A percentile compares a stretch with the other conserved stretches of the same genome.
Conservation (phyloP, 2,113 vertebrate species). For the Lagopus muta region DNA sequence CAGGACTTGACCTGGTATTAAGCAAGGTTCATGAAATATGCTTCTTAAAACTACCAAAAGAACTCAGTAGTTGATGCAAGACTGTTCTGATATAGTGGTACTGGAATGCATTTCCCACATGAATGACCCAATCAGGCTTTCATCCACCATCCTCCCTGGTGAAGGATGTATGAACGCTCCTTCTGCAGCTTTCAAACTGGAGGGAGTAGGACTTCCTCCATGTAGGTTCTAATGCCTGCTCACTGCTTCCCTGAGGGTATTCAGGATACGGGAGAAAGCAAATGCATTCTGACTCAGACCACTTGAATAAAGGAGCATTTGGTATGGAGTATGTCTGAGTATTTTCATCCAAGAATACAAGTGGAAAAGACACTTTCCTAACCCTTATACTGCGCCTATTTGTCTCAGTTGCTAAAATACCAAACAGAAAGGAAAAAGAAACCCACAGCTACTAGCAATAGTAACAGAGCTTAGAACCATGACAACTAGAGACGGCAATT, state of each 20-base stretch:
- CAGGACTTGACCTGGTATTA: background rate
- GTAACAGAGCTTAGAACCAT: background rate
- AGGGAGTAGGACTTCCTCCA: background rate
- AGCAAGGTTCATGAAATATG: background rate
- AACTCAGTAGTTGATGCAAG: background rate
- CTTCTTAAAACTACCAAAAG: background rate
- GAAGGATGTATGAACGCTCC: background rate
- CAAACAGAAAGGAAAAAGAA: background rate
- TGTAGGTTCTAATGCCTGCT: fast-evolving
- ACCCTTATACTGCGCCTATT: background rate
- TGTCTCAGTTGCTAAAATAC: background rate
- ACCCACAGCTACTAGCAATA: background rate
- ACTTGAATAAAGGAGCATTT: background rate
- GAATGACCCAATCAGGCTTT: background rate
- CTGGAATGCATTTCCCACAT: background rate
- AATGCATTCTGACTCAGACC: background rate
- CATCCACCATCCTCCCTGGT: background rate
- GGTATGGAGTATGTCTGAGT: background rate
- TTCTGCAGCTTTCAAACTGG: background rate
- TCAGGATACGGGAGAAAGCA: background rate
- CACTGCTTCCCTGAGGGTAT: background rate
- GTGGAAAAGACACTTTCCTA: background rate
- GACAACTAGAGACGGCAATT: background rate
- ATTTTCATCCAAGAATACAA: background rate
- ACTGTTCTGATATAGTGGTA: background rate